A percentile compares a stretch with the other conserved stretches of the same genome.
Conservation (phyloP, 2,113 vertebrate species). For the Pandion haliaetus region DNA sequence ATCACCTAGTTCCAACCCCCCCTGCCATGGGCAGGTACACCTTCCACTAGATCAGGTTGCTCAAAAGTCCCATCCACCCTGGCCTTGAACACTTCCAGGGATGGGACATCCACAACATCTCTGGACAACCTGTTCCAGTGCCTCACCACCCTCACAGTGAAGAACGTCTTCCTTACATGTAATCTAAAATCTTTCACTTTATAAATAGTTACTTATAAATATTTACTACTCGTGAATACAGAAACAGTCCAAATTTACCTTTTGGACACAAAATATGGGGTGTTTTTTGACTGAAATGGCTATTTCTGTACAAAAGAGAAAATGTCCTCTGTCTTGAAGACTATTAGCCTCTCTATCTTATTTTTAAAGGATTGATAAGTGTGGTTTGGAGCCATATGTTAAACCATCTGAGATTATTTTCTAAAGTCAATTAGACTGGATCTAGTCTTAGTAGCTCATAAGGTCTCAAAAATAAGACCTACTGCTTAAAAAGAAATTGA, state of each 20-base stretch:
- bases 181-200: too few species aligned
- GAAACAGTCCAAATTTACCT: neutral
- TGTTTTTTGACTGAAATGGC: neutral
- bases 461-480: neutral
- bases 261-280: neutral
- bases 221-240: neutral
- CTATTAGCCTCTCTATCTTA: neutral
- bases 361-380: neutral
- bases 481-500: neutral
- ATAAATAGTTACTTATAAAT: neutral
- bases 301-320: neutral
- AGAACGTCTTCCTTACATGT: too few species aligned
- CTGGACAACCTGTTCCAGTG: too few species aligned
- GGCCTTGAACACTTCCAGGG: too few species aligned
- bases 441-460: neutral
- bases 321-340: neutral
- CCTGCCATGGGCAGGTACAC: too few species aligned
- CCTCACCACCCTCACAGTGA: too few species aligned
- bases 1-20: too few species aligned
- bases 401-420: neutral
- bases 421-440: neutral
- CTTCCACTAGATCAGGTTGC: too few species aligned
- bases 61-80: too few species aligned
- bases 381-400: neutral
- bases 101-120: too few species aligned